These are phyloP conservation scores for Amphipoea oculea DNA, from an alignment of 2,888 invertebrate species.

Conservation along the genomic window DNA sequence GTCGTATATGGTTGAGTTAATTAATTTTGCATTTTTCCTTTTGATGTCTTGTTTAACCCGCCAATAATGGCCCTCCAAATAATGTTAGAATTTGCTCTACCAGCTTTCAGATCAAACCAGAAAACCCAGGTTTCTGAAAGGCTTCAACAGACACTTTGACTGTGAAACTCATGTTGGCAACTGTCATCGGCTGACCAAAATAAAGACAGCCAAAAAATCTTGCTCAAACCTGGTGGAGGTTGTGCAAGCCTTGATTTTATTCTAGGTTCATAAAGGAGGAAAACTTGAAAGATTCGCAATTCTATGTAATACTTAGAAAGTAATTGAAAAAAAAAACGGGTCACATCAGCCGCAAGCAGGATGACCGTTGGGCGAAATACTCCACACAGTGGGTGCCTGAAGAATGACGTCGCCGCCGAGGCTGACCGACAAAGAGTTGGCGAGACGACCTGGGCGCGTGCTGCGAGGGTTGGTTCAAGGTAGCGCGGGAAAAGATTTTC, in stretches of 20 bases:
- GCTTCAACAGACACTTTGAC: neutral
- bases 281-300: neutral
- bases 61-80: neutral
- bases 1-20: slow-evolving; percentile 6
- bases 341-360: no score
- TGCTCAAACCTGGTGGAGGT: neutral
- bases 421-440: neutral
- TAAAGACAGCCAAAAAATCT: neutral
- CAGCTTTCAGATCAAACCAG: neutral
- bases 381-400: neutral
- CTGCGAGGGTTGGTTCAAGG: neutral
- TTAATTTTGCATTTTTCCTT: slow-evolving; percentile 17
- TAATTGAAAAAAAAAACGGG: neutral
- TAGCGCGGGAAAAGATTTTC: neutral
- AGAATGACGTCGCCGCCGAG: neutral
- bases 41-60: slow-evolving; percentile 7
- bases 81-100: neutral
- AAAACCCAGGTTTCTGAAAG: neutral
- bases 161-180: neutral
- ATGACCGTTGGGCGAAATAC: no score
- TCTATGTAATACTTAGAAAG: neutral
- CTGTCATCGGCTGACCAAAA: neutral
- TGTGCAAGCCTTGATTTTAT: no score
- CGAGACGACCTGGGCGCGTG: neutral
- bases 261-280: neutral